A percentile compares a stretch with the other conserved stretches of the same genome.
Conservation (phyloP, 2,888 invertebrate species). For the Cataglyphis albicans region DNA sequence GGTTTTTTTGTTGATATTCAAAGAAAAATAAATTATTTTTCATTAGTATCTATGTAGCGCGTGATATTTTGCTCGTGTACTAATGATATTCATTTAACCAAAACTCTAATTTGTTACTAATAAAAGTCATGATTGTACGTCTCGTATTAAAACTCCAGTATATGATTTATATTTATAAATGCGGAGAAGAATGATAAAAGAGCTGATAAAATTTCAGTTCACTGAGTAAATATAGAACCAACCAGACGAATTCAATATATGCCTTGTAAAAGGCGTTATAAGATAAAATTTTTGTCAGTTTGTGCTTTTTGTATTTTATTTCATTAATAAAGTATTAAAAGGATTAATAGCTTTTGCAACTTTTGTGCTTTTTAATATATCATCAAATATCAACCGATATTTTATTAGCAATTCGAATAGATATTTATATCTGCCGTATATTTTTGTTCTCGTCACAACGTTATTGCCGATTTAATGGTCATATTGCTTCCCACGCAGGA, state of each 20-base stretch:
- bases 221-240: not conserved
- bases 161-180: not conserved
- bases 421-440: not conserved
- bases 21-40: slow-evolving; percentile 14
- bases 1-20: slow-evolving; percentile 3
- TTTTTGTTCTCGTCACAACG: slow-evolving; percentile 1
- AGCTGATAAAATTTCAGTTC: slow-evolving; percentile 4
- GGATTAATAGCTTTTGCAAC: not conserved
- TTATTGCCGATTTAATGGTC: slow-evolving; percentile 37
- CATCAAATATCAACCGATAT: not conserved
- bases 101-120: not conserved
- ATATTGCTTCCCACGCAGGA: slow-evolving; percentile 41
- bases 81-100: not conserved
- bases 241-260: not conserved
- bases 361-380: not conserved
- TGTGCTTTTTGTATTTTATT: not conserved
- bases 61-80: not conserved
- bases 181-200: not conserved
- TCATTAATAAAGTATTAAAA: not conserved
- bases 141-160: not conserved
- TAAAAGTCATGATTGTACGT: not conserved
- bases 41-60: slow-evolving; percentile 2
- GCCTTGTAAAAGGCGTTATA: not conserved
- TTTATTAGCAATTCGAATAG: not conserved
- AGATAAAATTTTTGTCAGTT: not conserved